Evolutionary conservation across 2,113 vertebrate genomes (phyloP).

Genomic region (Chauna torquata): DNA sequence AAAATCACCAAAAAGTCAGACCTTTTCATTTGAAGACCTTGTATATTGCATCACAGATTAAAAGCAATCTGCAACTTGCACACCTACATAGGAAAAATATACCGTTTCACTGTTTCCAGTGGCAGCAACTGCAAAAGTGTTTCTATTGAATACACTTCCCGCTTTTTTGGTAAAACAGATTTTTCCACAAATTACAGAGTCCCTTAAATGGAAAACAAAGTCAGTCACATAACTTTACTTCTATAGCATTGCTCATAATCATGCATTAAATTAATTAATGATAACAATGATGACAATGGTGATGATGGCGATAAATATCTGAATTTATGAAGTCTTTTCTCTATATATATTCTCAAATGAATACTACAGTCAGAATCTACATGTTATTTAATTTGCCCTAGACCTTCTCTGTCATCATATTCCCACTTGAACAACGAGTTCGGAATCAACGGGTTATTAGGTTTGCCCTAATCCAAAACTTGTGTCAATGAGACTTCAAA

Average conservation of each 20-base stretch:
- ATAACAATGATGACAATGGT: not conserved
- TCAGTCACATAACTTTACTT: not conserved
- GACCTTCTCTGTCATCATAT: conserved; percentile 25
- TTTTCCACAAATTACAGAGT: not conserved
- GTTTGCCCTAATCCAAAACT: conserved; percentile 34
- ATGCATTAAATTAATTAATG: not conserved
- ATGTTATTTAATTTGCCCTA: conserved; percentile 36
- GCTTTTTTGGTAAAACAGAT: not conserved
- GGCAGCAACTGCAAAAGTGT: not conserved
- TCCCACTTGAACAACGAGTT: conserved; percentile 20
- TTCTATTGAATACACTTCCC: not conserved
- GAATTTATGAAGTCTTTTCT: not conserved
- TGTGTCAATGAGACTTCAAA: conserved; percentile 18
- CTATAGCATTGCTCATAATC: not conserved
- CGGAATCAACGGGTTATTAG: conserved; percentile 49
- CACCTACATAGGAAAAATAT: not conserved
- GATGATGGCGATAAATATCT: not conserved
- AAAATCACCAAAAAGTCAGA: not conserved
- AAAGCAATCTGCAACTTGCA: not conserved
- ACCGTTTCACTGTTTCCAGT: not conserved
- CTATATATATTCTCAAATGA: not conserved
- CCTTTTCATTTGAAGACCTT: not conserved
- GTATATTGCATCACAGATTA: not conserved
- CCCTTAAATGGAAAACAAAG: not conserved
- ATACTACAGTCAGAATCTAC: conserved; percentile 18